Conservation (phyloP, 2,888 invertebrate species). For the Ophion costatus region DNA sequence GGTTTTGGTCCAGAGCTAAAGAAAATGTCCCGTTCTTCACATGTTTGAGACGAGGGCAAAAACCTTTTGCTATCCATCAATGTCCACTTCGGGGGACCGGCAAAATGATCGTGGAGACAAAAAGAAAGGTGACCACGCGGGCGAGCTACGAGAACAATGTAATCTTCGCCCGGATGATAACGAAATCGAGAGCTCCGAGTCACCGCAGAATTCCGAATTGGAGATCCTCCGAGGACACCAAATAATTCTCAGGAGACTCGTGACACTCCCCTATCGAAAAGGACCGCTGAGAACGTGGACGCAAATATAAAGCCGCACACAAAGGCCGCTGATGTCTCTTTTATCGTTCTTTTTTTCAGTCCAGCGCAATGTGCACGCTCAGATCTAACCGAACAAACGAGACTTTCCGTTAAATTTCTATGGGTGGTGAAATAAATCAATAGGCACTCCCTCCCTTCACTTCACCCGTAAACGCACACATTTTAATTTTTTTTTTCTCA, state of each 20-base stretch:
- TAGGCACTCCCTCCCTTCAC: not conserved
- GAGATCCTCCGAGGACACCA: constrained; percentile 17
- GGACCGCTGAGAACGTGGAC: not conserved
- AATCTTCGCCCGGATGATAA: constrained; percentile 15
- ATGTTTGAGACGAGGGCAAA: not conserved
- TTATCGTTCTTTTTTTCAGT: not conserved
- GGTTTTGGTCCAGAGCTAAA: constrained; percentile 5
- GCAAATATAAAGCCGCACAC: not conserved
- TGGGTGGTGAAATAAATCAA: not conserved
- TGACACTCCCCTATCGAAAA: constrained; percentile 15
- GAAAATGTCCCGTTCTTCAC: not conserved
- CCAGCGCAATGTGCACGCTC: not conserved
- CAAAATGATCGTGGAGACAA: not conserved
- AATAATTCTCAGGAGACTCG: constrained; percentile 41
- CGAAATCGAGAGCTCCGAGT: constrained; percentile 22
- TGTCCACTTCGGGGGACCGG: not conserved
- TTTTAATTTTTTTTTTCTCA: not conserved
- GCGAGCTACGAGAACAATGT: constrained; percentile 15
- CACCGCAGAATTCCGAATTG: constrained; percentile 9
- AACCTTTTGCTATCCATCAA: constrained; percentile 12
- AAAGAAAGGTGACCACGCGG: constrained; percentile 26
- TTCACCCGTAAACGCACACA: too few species aligned
- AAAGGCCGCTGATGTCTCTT: not conserved
- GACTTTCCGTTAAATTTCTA: not conserved
- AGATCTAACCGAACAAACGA: not conserved